A percentile compares a stretch with the other conserved stretches of the same genome.
These are phyloP conservation scores for Platichthys stellatus DNA, from an alignment of 2,113 vertebrate species.

Conservation along the genomic window DNA sequence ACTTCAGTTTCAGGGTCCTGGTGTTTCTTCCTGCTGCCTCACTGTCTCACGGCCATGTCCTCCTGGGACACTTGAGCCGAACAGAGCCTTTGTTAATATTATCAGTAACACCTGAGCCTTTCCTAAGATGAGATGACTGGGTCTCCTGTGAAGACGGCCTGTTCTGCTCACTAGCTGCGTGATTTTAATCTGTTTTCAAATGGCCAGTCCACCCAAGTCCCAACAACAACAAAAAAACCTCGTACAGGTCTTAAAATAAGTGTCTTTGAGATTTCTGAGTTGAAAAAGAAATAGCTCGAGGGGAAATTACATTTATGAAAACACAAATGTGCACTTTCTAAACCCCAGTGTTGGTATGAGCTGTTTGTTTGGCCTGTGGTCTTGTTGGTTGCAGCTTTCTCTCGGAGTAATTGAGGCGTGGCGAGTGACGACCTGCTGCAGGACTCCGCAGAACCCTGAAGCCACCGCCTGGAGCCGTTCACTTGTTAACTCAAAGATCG, in stretches of 20 bases:
- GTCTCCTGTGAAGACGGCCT: background rate
- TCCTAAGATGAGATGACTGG: background rate
- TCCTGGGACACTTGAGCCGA: background rate
- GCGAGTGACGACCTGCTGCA: no score
- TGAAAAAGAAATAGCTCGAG: no score
- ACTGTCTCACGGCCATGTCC: background rate
- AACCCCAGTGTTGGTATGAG: no score
- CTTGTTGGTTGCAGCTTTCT: no score
- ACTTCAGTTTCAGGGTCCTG: background rate
- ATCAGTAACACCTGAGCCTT: background rate
- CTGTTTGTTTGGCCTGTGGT: no score
- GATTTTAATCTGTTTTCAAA: background rate
- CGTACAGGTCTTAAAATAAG: background rate
- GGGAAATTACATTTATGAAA: no score
- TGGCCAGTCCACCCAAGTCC: background rate
- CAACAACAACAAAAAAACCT: background rate
- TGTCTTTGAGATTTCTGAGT: background rate
- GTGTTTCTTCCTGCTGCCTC: background rate
- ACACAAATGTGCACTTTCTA: no score
- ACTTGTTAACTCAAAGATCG: no score
- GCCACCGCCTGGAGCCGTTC: no score
- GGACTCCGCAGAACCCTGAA: no score
- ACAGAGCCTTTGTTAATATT: background rate
- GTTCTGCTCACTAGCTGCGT: background rate
- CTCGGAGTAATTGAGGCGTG: no score